Conservation (phyloP, 2,113 vertebrate genomes). For the Melanocharis versteri region DNA sequence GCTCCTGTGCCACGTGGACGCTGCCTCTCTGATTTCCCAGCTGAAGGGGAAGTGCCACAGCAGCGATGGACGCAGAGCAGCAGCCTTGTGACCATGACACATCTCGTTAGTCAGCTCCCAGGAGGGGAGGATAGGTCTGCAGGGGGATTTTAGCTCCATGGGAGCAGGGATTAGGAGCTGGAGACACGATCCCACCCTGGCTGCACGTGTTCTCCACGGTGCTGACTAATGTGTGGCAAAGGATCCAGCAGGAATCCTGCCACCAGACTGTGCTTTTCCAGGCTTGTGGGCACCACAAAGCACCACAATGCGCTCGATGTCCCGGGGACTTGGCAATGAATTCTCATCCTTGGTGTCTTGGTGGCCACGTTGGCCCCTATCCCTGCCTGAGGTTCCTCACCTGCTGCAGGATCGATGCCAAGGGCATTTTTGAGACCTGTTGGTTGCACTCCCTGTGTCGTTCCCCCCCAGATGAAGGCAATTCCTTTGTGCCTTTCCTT, state of each 20-base stretch:
- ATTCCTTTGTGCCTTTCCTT: not conserved
- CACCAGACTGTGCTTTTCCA: fast-evolving
- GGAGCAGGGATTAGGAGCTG: not conserved
- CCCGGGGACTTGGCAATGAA: not conserved
- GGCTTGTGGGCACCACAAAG: not conserved
- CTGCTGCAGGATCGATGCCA: not conserved
- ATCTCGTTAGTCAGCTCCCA: not conserved
- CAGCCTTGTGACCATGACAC: not conserved
- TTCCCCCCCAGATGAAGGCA: not conserved
- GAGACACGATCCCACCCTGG: not conserved
- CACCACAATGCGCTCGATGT: fast-evolving
- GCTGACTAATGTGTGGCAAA: not conserved
- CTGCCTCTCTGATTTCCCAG: fast-evolving
- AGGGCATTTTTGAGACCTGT: not conserved
- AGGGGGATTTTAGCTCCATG: not conserved
- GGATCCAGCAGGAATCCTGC: not conserved
- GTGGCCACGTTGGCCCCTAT: fast-evolving
- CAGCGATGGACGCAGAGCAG: not conserved
- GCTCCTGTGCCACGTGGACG: fast-evolving
- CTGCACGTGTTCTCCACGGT: fast-evolving
- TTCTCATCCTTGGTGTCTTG: not conserved
- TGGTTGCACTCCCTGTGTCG: not conserved
- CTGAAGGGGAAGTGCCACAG: not conserved
- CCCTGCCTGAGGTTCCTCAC: not conserved
- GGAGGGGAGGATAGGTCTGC: not conserved